A percentile compares a stretch with the other conserved stretches of the same genome.
Evolutionary conservation across 1,140 invertebrate species (phyloP).

Genomic region (Nasonia giraulti): DNA sequence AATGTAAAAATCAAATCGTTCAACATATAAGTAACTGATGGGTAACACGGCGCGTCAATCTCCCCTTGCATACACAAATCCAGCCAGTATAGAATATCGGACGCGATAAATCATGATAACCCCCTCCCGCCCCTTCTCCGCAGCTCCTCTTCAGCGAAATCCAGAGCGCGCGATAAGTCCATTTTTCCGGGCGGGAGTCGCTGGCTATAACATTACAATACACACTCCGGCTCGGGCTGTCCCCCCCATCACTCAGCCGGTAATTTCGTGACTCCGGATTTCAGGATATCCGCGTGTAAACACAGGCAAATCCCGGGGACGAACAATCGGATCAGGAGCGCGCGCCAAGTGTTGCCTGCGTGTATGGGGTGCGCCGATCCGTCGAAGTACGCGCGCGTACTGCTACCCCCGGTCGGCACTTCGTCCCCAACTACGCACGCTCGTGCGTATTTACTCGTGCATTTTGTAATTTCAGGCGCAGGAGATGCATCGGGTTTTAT

Average conservation of each 20-base stretch:
- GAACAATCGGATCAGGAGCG: constrained; percentile 36
- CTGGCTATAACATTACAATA: background rate
- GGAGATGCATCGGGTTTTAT: constrained; percentile 2
- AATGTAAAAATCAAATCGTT: too few relatives aligned
- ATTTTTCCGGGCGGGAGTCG: constrained; percentile 16
- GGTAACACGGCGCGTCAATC: too few relatives aligned
- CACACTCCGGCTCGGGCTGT: background rate
- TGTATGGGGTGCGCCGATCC: background rate
- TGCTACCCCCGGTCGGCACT: background rate
- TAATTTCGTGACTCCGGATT: constrained; percentile 32
- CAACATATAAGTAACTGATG: too few relatives aligned
- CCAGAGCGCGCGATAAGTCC: constrained; percentile 17
- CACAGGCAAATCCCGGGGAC: constrained; percentile 28
- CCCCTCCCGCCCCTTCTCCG: background rate
- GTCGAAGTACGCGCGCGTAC: background rate
- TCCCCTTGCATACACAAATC: background rate
- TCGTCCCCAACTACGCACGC: constrained; percentile 7
- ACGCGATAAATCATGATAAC: constrained; percentile 33
- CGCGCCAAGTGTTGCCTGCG: constrained; percentile 5
- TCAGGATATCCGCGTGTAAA: constrained; percentile 37
- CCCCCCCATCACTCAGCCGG: constrained; percentile 8
- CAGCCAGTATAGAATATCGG: too few relatives aligned
- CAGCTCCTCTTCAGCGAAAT: background rate
- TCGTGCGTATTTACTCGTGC: constrained; percentile 56
- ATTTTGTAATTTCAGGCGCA: constrained; percentile 61